These are phyloP conservation scores for Arge pagana DNA, from an alignment of 2,888 invertebrate genomes.

Conservation along the genomic window DNA sequence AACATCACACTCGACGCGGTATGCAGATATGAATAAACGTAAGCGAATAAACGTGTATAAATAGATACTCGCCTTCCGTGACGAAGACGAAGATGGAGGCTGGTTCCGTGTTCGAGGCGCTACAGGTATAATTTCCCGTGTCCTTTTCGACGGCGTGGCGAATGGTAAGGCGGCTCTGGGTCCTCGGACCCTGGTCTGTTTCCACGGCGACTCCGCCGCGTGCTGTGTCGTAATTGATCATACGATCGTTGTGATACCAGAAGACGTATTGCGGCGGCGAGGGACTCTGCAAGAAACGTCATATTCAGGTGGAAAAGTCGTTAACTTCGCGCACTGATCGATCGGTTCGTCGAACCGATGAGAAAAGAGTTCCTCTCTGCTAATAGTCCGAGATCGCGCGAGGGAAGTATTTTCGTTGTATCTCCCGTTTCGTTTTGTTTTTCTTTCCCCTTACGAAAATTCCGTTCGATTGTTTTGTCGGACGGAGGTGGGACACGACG, in stretches of 20 bases:
- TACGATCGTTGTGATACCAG: conserved; percentile 93
- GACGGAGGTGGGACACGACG: no score
- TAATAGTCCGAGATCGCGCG: no score
- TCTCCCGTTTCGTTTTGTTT: no score
- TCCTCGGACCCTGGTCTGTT: conserved; percentile 82
- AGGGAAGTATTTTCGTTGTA: no score
- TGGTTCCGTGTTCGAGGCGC: conserved; percentile 86
- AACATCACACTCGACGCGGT: no score
- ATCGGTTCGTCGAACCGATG: no score
- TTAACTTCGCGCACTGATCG: no score
- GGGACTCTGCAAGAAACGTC: conserved; percentile 76
- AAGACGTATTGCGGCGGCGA: conserved; percentile 93
- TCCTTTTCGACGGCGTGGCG: conserved; percentile 81
- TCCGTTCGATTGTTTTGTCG: no score
- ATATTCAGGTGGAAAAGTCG: no score
- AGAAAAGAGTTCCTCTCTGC: no score
- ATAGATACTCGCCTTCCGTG: conserved; percentile 75
- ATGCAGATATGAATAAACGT: no score
- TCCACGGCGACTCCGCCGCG: conserved; percentile 81
- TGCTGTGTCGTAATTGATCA: conserved; percentile 90
- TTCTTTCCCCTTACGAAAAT: no score
- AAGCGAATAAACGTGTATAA: neutral
- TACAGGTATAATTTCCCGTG: conserved; percentile 91
- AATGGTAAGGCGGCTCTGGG: conserved; percentile 84
- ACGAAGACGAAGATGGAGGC: conserved; percentile 90